Conservation (phyloP, 2,113 vertebrate genomes). For the Urocolius indicus region DNA sequence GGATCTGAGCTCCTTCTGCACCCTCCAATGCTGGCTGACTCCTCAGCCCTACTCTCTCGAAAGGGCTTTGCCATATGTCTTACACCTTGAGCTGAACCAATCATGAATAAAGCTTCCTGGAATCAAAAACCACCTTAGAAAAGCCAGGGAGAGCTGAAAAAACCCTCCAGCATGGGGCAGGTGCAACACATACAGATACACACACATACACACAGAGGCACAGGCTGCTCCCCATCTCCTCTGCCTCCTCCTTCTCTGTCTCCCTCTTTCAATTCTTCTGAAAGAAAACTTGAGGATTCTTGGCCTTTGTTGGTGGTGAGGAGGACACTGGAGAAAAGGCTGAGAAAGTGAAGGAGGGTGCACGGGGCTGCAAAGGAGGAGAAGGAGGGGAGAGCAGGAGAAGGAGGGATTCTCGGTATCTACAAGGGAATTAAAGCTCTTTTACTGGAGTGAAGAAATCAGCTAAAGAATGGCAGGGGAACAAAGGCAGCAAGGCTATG, state of each 20-base stretch:
- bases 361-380: constrained; percentile 22
- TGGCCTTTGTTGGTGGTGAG: constrained; percentile 73
- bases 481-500: constrained; percentile 86
- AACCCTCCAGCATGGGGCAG: not conserved
- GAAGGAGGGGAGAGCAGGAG: constrained; percentile 69
- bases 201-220: not conserved
- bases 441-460: constrained; percentile 92
- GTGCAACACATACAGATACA: not conserved
- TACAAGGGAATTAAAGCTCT: constrained; percentile 97
- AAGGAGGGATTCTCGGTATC: constrained; percentile 86
- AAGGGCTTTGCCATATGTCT: not conserved
- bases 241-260: not conserved
- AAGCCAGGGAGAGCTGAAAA: not conserved
- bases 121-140: not conserved
- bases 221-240: not conserved
- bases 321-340: constrained; percentile 76
- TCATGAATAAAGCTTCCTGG: not conserved
- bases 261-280: constrained; percentile 35
- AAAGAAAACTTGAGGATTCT: constrained; percentile 63
- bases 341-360: constrained; percentile 85
- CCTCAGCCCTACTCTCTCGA: not conserved
- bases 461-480: constrained; percentile 81
- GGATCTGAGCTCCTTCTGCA: not conserved
- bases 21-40: not conserved
- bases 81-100: not conserved